Percentiles rank a stretch among this genome's conserved stretches.
phyloP scores from a whole-genome alignment of 23 tunicate species.

The Trididemnum miniatum region DNA sequence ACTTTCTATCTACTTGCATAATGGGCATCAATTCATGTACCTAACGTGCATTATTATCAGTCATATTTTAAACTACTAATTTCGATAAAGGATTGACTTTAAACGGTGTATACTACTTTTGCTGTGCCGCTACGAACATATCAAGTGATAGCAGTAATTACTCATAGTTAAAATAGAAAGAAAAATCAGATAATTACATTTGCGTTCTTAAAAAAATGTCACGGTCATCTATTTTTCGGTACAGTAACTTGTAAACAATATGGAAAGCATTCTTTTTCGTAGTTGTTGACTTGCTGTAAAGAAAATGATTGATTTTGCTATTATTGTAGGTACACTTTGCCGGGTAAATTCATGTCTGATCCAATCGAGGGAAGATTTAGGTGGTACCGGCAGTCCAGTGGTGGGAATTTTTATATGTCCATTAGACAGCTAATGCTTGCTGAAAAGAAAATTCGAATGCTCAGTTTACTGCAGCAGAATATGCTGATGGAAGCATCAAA shows the following conservation, averaged over 20 bases:
- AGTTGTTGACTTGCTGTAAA: not conserved
- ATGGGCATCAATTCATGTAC: not conserved
- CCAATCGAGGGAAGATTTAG: conserved; percentile 13
- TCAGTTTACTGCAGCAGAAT: conserved; percentile 1
- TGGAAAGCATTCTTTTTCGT: too few species aligned
- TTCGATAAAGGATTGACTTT: not conserved
- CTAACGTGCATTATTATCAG: too few species aligned
- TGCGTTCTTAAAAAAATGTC: too few species aligned
- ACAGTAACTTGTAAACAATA: too few species aligned
- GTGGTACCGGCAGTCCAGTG: conserved; percentile 15
- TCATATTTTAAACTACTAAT: too few species aligned
- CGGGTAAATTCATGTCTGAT: conserved; percentile 16
- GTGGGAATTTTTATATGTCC: conserved; percentile 22
- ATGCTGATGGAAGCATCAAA: conserved; percentile 5
- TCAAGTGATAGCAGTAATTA: too few species aligned
- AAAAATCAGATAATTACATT: too few species aligned
- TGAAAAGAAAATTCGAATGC: conserved; percentile 9
- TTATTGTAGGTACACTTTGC: not conserved
- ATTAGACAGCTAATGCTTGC: conserved; percentile 5
- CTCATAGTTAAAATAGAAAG: too few species aligned
- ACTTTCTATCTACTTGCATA: not conserved
- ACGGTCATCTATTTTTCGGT: too few species aligned
- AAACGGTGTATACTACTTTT: not conserved
- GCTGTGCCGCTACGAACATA: too few species aligned
- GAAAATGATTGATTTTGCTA: not conserved